Base-by-base conservation (phyloP, 2,113 vertebrate genomes). In the Channa maculata region DNA sequence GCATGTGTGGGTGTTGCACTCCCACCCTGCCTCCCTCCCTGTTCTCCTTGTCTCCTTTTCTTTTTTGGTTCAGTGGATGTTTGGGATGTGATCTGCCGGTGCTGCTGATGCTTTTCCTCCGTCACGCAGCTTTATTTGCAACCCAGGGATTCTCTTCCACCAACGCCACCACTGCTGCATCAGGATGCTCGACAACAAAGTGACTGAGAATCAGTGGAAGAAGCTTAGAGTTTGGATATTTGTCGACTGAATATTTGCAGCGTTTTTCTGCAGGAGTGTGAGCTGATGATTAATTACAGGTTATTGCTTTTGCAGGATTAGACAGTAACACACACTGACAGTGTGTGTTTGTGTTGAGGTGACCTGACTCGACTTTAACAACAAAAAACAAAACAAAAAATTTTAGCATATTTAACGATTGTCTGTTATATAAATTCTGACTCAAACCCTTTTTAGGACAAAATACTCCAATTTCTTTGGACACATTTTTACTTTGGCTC, bases 101-200 rank as follows among this genome's bases (percentile, higher is more conserved):
- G 67, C 70, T 55, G 75, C 62, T 71, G 88, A 75, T 62, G 72
- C 39, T 0, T 60, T 10, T 81, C 68, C 85, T 83, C 72, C 75
- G 77, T 89, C 87, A 83, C 84, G 12, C 80, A 63, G 79, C 58
- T 83, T 69, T 70, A 76, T 86, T 80, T 81, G 63, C 70, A 65
- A 79, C 65, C 55, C 34, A 54, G 79, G 89, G 86, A 86, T 91
- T 79, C 83, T 87, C 81, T 71, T 54, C 46, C 24, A 0, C 13
- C 14, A 3, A 13, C 48, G 0, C 10, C 50, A 2, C 43, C 63
- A 24, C 67, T 0, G 33, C 65, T 15, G 48, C 60, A 49, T 14
- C 68, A 58, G 46, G 74, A 64, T 39, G 3, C 43, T 51, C 55
- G 54, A 2, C 45, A 33, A 4, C 10, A 12, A 13, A 33, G 24